Evolutionary conservation across 1,140 invertebrate genomes (phyloP), one percentile per base, ranked within the genome.

Genomic region (Varroa destructor): DNA sequence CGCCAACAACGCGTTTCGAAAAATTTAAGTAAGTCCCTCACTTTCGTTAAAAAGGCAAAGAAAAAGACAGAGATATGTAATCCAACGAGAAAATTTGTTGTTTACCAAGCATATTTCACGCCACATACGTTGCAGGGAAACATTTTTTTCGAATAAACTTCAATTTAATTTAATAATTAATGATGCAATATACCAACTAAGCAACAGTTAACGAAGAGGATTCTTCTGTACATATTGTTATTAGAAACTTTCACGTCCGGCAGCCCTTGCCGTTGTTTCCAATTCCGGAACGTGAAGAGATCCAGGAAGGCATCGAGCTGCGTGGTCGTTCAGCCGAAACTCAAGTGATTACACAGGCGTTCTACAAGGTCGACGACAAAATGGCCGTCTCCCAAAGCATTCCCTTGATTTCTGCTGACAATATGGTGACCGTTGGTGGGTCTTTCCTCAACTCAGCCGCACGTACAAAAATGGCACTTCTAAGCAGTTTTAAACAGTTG

Each of bases 321-420:
- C 61, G 61, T 5, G 61, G 8, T 67, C 46, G 46, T 8, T 51
- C 46, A 51, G 46, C 46, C 3, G 46, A 51, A 8, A 5, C 46
- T 51, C 46, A 51, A 8, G 46, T 8, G 46, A 8, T 8, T 8
- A 37, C 37, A 5, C 61, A 67, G 46, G 61, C 61, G 12, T 67
- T 67, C 61, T 67, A 67, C 61, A 67, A 37, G 40, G 61, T 67
- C 3, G 61, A 67, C 8, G 61, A 67, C 37, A 67, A 67, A 67
- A n/a, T 67, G 61, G 61, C 61, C 37, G 61, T 2, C 37, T 67
- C 61, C 2, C 61, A 67, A 46, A 67, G 61, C 37, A 67, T 67
- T 67, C 61, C 61, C 12, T 37, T 67, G 40, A 67, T 67, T 46
- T 67, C 61, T 12, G 61, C 61, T n/a, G 61, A 67, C 37, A 67